These are phyloP conservation scores for Scaptodrosophila lebanonensis DNA, from an alignment of 1,140 invertebrate genomes.

Conservation along the genomic window DNA sequence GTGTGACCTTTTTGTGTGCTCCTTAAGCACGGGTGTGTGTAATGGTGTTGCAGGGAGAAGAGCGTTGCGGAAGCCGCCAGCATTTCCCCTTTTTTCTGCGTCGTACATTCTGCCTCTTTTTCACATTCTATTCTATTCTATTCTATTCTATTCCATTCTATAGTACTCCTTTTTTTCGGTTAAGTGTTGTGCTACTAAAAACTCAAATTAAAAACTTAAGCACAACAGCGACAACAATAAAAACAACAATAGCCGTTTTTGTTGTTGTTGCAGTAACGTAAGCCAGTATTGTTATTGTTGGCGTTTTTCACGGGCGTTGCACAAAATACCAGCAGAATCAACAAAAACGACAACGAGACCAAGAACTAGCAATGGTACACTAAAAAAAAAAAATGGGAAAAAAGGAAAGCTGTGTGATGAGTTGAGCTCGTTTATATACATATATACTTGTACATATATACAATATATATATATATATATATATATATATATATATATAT, in stretches of 20 bases:
- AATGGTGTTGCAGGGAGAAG: no score
- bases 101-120: background rate
- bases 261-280: constrained; percentile 8
- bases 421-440: no score
- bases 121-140: background rate
- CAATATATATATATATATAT: no score
- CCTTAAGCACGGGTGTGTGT: no score
- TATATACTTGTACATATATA: no score
- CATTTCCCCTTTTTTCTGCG: no score
- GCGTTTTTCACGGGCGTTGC: constrained; percentile 37
- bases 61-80: no score
- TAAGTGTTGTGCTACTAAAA: constrained; percentile 18
- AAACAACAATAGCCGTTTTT: background rate
- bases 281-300: constrained; percentile 8
- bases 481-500: no score
- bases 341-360: background rate
- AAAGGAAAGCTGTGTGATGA: background rate
- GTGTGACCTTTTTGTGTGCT: no score
- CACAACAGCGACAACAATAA: background rate
- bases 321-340: background rate
- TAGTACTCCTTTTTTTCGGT: background rate
- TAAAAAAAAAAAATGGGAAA: constrained; percentile 15
- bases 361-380: constrained; percentile 34
- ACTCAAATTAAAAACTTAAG: constrained; percentile 19
- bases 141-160: background rate